Evolutionary conservation across 1,140 invertebrate genomes (phyloP), one percentile per base, ranked within the genome.

Genomic region (Oscheius sp.): DNA sequence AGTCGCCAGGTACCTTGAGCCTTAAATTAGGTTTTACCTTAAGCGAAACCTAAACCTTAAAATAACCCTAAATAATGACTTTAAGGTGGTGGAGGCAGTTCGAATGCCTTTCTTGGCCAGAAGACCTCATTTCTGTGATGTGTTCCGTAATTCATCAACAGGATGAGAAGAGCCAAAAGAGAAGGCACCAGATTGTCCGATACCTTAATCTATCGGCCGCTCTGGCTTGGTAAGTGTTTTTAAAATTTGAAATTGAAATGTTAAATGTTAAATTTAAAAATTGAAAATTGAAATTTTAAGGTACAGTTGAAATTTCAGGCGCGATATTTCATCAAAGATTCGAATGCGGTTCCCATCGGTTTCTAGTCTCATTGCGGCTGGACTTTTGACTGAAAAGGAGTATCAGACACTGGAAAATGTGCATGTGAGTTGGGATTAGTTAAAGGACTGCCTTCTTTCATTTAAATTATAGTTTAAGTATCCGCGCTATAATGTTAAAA

Each of bases 321-420:
- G 72, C 1, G 72, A 74, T 28, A 70, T 74, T n/a, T 74, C 72
- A 2, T 62, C 65, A 0, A 74, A 74, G 61, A 59, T 74, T 13
- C 65, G 72, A 38, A 31, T 68, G 10, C 88, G 92, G 65, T 93
- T 93, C 85, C 92, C 92, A 0, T 91, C 91, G 18, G 90, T 91
- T 85, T 91, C 93, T 82, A 92, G 93, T 84, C 89, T 93, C 71
- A 91, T 93, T 38, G 91, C 93, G 85, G 91, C 91, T 75, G 91
- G 91, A 91, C 66, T 76, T n/a, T 28, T 76, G 45, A 76, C 75
- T 15, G 49, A 76, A 36, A 70, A 75, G 28, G 75, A 85, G 90
- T 88, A 86, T n/a, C 77, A 68, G 45, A 67, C 46, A 35, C 31
- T 77, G 15, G 67, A 68, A 42, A 55, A 67, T n/a, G n/a, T n/a